These are phyloP conservation scores for Papilio demoleus DNA, from an alignment of 2,888 invertebrate genomes.

Conservation along the genomic window DNA sequence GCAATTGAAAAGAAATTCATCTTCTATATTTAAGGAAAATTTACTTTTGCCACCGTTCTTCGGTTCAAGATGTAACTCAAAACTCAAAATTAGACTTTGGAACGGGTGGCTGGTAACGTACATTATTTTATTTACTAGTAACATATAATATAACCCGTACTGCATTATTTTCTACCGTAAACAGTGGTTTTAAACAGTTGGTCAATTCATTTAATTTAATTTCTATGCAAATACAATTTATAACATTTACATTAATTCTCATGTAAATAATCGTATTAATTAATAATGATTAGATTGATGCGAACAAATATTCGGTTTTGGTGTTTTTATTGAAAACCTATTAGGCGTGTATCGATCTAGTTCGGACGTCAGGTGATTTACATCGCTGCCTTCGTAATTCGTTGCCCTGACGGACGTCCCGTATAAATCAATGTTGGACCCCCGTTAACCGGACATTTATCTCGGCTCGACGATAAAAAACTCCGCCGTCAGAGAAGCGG, in stretches of 20 bases:
- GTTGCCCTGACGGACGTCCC: slow-evolving; percentile 76
- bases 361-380: slow-evolving; percentile 74
- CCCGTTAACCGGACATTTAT: slow-evolving; percentile 81
- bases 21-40: neutral
- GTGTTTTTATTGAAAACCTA: slow-evolving; percentile 57
- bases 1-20: neutral
- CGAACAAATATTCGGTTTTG: slow-evolving; percentile 28
- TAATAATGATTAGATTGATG: slow-evolving; percentile 21
- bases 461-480: slow-evolving; percentile 71
- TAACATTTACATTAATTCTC: neutral
- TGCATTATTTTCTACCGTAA: no score
- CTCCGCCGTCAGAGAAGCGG: slow-evolving; percentile 60
- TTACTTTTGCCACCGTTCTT: neutral
- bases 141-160: no score
- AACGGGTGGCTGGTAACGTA: no score
- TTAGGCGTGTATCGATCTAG: slow-evolving; percentile 68
- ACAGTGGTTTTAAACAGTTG: no score
- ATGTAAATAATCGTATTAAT: neutral
- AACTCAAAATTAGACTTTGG: no score
- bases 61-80: no score
- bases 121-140: no score
- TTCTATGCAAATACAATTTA: no score
- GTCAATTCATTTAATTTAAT: no score
- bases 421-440: slow-evolving; percentile 81
- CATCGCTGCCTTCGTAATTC: slow-evolving; percentile 78